Conservation (phyloP, 2,113 vertebrate genomes). For the Pseudopodoces humilis region DNA sequence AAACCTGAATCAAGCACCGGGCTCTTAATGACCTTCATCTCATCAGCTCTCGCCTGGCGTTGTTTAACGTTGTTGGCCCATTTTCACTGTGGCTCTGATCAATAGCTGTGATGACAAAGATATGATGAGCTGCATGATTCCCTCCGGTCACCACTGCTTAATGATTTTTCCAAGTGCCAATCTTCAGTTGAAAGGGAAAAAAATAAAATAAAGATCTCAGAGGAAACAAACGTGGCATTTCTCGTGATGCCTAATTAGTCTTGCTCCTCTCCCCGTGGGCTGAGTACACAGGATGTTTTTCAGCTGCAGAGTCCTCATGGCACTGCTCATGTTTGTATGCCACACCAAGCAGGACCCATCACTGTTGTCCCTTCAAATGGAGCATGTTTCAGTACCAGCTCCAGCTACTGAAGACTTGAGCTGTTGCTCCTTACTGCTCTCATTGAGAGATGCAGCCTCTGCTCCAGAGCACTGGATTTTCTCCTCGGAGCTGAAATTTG, state of each 20-base stretch:
- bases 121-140: slow-evolving; percentile 37
- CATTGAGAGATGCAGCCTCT: background rate
- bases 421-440: background rate
- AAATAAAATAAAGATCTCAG: background rate
- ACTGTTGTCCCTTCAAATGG: background rate
- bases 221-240: background rate
- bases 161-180: slow-evolving; percentile 62
- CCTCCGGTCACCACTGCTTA: background rate
- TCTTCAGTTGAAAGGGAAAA: slow-evolving; percentile 25
- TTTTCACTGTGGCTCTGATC: slow-evolving; percentile 50
- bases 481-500: background rate
- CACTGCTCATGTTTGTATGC: background rate
- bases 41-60: background rate
- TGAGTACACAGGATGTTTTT: background rate
- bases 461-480: background rate
- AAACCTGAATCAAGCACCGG: background rate
- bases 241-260: background rate
- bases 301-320: background rate
- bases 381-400: background rate
- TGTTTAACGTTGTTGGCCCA: slow-evolving; percentile 17
- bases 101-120: slow-evolving; percentile 59
- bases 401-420: background rate
- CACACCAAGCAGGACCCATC: background rate
- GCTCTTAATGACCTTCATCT: slow-evolving; percentile 9
- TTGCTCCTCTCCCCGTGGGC: background rate